phyloP scores from a whole-genome alignment of 2,888 invertebrate genomes.

The Sepioteuthis lessoniana region DNA sequence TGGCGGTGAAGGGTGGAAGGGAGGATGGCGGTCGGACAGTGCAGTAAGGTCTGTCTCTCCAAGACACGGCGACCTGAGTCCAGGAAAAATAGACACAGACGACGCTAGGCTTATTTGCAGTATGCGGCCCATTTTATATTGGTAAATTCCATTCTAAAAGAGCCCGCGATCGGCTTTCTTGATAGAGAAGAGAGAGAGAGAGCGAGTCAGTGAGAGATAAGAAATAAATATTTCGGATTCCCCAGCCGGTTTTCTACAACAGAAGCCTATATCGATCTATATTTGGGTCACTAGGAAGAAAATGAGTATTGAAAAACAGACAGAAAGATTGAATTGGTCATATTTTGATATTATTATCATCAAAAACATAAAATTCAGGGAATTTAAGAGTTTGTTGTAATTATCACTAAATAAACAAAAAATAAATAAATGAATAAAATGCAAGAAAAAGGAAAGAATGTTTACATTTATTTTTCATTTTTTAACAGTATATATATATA shows the following conservation, averaged over 20 bases:
- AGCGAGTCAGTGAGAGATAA: no score
- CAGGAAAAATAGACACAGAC: background rate
- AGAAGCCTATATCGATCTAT: background rate
- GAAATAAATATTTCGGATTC: background rate
- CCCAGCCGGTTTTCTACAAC: background rate
- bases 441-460: no score
- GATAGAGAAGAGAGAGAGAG: background rate
- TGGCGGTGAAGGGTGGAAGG: background rate
- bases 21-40: background rate
- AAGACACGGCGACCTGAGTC: slow-evolving; percentile 23
- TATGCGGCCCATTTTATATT: background rate
- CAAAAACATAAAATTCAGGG: no score
- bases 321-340: background rate
- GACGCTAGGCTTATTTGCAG: background rate
- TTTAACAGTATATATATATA: no score
- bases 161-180: background rate
- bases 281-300: background rate
- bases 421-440: no score
- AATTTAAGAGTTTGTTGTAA: no score
- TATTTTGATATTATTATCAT: background rate
- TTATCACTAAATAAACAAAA: no score
- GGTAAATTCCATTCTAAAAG: background rate
- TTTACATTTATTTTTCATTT: no score
- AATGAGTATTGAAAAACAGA: background rate
- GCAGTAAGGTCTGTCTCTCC: slow-evolving; percentile 16